phyloP scores from a whole-genome alignment of 2,113 vertebrate genomes.

The Ophiodon elongatus region DNA sequence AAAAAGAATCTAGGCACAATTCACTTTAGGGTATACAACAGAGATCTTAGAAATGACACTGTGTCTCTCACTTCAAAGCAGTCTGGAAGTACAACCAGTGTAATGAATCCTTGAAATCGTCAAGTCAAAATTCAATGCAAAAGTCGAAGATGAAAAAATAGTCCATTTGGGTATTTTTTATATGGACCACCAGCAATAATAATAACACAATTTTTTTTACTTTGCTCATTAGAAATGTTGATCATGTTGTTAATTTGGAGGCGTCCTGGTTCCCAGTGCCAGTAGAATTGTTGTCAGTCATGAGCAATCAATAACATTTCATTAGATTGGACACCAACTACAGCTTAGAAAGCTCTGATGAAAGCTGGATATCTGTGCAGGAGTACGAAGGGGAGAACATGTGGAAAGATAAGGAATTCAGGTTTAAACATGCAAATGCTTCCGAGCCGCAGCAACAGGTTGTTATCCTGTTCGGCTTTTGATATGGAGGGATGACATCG shows the following conservation, averaged over 20 bases:
- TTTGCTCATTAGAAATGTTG: not conserved
- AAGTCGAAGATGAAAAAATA: not conserved
- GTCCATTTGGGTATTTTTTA: not conserved
- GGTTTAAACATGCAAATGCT: constrained; percentile 1
- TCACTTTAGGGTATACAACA: not conserved
- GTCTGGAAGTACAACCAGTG: not conserved
- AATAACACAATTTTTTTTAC: too few relatives aligned
- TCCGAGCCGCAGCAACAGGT: constrained; percentile 17
- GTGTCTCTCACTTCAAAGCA: not conserved
- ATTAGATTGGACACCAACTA: not conserved
- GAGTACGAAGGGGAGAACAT: not conserved
- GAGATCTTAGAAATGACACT: not conserved
- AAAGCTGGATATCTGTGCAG: not conserved
- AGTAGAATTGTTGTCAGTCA: not conserved
- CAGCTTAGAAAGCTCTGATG: not conserved
- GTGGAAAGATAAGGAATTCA: not conserved
- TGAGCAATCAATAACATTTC: not conserved
- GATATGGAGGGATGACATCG: constrained; percentile 1
- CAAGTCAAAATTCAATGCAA: not conserved
- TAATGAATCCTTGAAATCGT: not conserved
- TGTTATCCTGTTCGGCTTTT: constrained; percentile 11
- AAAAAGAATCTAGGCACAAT: not conserved
- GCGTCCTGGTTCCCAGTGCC: not conserved
- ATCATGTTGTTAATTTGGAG: not conserved
- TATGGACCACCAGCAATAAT: not conserved